Base-by-base conservation (phyloP, 2,113 vertebrate genomes). In the Ivindomyrus marchei region DNA sequence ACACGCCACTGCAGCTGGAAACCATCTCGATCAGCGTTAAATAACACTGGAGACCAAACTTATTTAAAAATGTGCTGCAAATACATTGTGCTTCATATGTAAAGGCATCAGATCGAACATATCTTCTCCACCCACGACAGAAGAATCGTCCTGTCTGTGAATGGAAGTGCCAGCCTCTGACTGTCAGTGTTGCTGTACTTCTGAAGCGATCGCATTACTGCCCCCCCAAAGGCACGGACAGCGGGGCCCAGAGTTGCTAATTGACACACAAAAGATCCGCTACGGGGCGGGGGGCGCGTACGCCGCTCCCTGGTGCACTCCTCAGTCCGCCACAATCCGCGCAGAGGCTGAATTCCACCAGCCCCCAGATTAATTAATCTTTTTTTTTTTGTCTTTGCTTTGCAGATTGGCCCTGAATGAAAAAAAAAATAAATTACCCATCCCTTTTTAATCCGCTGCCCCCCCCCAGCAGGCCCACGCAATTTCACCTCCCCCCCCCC, bases 381-480 rank as follows among this genome's bases (percentile, higher is more conserved):
- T 36, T n/a, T 90, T 52, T 39, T 52, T 39, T 70, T n/a, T 87
- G 56, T 90, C 89, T 90, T 90, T 87, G 46, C 27, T 13, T 21
- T 56, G 45, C 49, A 58, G 49, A 52, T 36, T 46, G 47, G 45
- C 10, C 19, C 2, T 87, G 85, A 87, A 87, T 62, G n/a, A 39
- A 53, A 89, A 85, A 53, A 89, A 8, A 84, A 89, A 85, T 85
- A 88, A 88, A 88, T 88, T 47, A 58, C 50, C 70, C 88, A 36
- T 91, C 83, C 80, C 46, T 86, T 90, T 88, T 85, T 86, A 70
- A 66, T 80, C 87, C 46, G 45, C 49, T 36, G 31, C 58, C 50
- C 53, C 45, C 42, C 21, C 31, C 58, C 58, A 62, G 24, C 24
- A 9, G 31, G 45, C 70, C 62, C 70, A 27, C 24, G 6, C 42